Base-by-base conservation (phyloP, 2,113 vertebrate species). In the Sclerurus mexicanus region DNA sequence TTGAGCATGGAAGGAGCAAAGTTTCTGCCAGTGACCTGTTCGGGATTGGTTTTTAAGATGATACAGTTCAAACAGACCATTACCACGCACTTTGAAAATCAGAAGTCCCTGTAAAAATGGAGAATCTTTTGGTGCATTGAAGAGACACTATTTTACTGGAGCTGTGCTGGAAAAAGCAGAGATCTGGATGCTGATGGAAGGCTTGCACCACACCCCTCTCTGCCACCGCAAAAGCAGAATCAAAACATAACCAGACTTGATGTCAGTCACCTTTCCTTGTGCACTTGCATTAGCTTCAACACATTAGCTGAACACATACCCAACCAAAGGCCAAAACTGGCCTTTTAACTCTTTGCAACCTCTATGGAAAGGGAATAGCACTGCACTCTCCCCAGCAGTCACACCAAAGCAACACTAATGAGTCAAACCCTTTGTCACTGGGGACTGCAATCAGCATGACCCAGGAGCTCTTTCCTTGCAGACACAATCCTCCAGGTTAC, bases 191-290 rank as follows among this genome's bases (percentile, higher is more conserved):
- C 42, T 46, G 27, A 58, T 0, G 33, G 31, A 60, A 82, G 31
- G 31, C 25, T 49, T 83, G 7, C 27, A 66, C 0, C 0, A 7
- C 44, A 27, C 4, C 7, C 6, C 5, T 8, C 23, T n/a, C 2
- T 10, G 3, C 10, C 30, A 37, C 66, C 4, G 10, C 11, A 22
- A 90, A 44, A 1, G 2, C 31, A n/a, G 14, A 74, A 69, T 46
- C 15, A 73, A 60, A 68, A 73, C 31, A 40, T 39, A 68, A 64
- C 20, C 53, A 66, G 53, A 35, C 1, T 0, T 33, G 7, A 46
- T 12, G 12, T 19, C 33, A 33, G 50, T 19, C 55, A 69, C 18
- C 23, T 80, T 63, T 80, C 75, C 58, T 49, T 37, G 46, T 28
- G 14, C 25, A 23, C n/a, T 49, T 9, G 8, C 24, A 56, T 31